These are phyloP conservation scores for Congeria kusceri DNA, from an alignment of 2,888 invertebrate species.

Conservation along the genomic window DNA sequence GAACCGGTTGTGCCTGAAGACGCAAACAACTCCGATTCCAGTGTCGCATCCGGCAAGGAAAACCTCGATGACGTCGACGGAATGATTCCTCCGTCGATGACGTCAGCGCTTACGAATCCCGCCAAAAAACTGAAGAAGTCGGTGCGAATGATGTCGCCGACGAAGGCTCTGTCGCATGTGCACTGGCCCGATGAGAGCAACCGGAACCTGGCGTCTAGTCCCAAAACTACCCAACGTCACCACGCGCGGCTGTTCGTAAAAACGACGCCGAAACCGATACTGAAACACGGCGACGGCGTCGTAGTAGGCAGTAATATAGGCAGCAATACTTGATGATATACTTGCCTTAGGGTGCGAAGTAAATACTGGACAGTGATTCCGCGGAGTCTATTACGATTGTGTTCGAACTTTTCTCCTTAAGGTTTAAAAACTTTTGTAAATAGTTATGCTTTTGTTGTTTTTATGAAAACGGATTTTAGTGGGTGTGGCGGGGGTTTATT, in stretches of 20 bases:
- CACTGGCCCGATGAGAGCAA: conserved; percentile 52
- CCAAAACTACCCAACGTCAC: conserved; percentile 30
- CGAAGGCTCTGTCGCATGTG: conserved; percentile 46
- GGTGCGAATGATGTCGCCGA: conserved; percentile 45
- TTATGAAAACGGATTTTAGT: too few species aligned
- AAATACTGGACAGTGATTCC: too few species aligned
- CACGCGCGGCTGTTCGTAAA: conserved; percentile 56
- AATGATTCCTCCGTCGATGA: not conserved
- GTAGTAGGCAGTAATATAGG: not conserved
- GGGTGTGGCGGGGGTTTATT: too few species aligned
- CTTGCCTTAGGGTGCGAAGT: too few species aligned
- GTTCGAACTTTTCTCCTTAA: too few species aligned
- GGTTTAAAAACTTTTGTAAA: too few species aligned
- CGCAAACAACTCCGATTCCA: conserved; percentile 11
- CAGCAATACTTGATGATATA: too few species aligned
- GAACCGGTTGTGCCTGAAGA: conserved; percentile 13
- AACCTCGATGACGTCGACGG: not conserved
- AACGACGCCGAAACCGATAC: conserved; percentile 58
- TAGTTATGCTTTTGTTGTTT: too few species aligned
- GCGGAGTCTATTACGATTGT: too few species aligned
- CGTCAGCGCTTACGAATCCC: not conserved
- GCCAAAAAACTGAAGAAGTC: conserved; percentile 1
- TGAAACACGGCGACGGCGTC: conserved; percentile 52
- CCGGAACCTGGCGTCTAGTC: conserved; percentile 33
- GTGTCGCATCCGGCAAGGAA: conserved; percentile 9